Conservation (phyloP, 2,797 vertebrate species). For the Notolabrus celidotus region DNA sequence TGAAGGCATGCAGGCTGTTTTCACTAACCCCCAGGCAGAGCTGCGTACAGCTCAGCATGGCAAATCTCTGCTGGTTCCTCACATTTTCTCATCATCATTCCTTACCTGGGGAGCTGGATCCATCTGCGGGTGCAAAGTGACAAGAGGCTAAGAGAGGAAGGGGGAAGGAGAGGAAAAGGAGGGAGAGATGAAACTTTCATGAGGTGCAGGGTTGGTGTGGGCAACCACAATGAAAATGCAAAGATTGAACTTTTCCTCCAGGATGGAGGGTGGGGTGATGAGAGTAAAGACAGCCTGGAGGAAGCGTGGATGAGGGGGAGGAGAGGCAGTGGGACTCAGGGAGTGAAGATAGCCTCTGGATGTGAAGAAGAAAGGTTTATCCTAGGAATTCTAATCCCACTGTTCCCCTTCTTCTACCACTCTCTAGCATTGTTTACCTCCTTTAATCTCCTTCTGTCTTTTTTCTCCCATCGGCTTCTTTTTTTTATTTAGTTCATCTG, state of each 20-base stretch:
- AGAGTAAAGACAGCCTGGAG: constrained; percentile 64
- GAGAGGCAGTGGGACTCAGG: constrained; percentile 13
- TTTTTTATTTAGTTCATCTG: constrained; percentile 35
- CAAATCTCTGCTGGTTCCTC: constrained; percentile 67
- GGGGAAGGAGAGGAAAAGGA: neutral
- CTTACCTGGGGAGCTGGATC: constrained; percentile 75
- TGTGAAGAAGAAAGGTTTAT: constrained; percentile 49
- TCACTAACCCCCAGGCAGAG: constrained; percentile 59
- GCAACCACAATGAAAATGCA: constrained; percentile 79
- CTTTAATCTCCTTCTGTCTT: constrained; percentile 55
- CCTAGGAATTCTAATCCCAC: constrained; percentile 48
- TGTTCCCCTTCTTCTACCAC: constrained; percentile 11
- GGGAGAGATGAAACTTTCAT: constrained; percentile 78
- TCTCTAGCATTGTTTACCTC: constrained; percentile 42
- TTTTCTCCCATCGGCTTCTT: constrained; percentile 23
- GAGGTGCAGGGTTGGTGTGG: constrained; percentile 58
- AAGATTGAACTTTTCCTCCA: constrained; percentile 79
- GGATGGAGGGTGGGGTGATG: constrained; percentile 57
- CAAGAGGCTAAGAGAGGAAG: constrained; percentile 23
- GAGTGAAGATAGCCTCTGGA: constrained; percentile 52
- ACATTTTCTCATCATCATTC: constrained; percentile 78
- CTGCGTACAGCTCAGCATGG: constrained; percentile 51
- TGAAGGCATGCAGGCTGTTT: constrained; percentile 59
- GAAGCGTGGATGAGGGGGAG: constrained; percentile 11
- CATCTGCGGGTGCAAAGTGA: constrained; percentile 59